Base-by-base conservation (phyloP, 2,113 vertebrate species). In the Aegithalos caudatus region DNA sequence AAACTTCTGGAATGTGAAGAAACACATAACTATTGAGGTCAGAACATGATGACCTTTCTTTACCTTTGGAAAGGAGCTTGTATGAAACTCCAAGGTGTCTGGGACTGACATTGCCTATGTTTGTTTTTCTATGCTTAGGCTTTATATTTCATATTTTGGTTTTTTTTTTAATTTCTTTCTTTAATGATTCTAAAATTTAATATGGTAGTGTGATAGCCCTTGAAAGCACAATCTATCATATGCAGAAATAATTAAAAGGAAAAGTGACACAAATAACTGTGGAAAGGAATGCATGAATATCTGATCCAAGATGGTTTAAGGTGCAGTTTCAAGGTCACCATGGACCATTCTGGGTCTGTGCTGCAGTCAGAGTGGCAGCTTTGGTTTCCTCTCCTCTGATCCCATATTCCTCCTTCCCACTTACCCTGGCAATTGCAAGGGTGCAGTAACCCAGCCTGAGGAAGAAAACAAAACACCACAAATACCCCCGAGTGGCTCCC, bases 401-500 rank as follows among this genome's bases (percentile, higher is more conserved):
- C 3, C 12, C 4, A 0, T 15, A 8, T 58, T 86, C 5, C 14
- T 79, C 60, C 44, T 79, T 12, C 12, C 29, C 66, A 0, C 31
- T 78, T 61, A 9, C 2, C 3, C 1, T 50, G 47, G 14, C 28
- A 66, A 48, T 45, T 38, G 56, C 25, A 58, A 50, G 12, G 44
- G 38, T 85, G 44, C 23, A 45, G 19, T 6, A 70, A 10, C 12
- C 27, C 21, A 54, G 5, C 22, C 24, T 65, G 58, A n/a, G 50
- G n/a, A 64, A 25, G 35, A 8, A 58, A n/a, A 54, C 18, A 27
- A 23, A 13, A 8, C 18, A 5, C 2, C 16, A 47, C 9, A 8
- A 18, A 37, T 67, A 31, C 0, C 3, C 25, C 3, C 11, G 33
- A 23, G 31, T 7, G 1, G 0, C 18, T 82, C 7, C 23, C 5